These are phyloP conservation scores for Neotoma lepida DNA, from an alignment of 2,113 vertebrate genomes.

Conservation along the genomic window DNA sequence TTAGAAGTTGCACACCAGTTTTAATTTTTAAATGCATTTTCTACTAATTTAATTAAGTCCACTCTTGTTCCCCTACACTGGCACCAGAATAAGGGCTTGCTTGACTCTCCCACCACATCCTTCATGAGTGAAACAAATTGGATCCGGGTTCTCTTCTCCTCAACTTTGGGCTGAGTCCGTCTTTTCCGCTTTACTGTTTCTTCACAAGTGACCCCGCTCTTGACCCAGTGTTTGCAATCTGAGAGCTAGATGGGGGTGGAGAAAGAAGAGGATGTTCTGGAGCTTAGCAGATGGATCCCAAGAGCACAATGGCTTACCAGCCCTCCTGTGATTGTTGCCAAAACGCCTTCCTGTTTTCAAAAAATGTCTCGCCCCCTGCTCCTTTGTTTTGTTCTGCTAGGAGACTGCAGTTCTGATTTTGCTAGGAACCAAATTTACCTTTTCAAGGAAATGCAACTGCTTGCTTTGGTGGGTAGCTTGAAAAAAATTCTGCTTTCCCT, in stretches of 20 bases:
- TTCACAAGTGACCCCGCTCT: slow-evolving; percentile 64
- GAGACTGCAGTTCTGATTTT: slow-evolving; percentile 69
- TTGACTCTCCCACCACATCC: slow-evolving; percentile 37
- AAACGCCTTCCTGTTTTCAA: slow-evolving; percentile 79
- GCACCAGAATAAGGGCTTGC: slow-evolving; percentile 33
- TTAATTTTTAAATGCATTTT: slow-evolving; percentile 63
- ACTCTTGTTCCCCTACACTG: background rate
- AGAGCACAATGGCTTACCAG: slow-evolving; percentile 73
- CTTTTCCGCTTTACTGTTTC: slow-evolving; percentile 59
- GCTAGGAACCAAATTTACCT: slow-evolving; percentile 62
- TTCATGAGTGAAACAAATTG: slow-evolving; percentile 62
- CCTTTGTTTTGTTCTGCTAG: slow-evolving; percentile 75
- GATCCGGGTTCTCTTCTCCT: slow-evolving; percentile 28
- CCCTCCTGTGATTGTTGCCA: slow-evolving; percentile 71
- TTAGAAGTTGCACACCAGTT: slow-evolving; percentile 54
- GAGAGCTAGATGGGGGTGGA: slow-evolving; percentile 67
- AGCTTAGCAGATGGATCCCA: slow-evolving; percentile 76
- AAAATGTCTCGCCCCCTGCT: slow-evolving; percentile 69
- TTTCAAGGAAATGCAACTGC: slow-evolving; percentile 76
- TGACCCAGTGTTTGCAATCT: slow-evolving; percentile 68
- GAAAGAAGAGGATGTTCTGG: slow-evolving; percentile 66
- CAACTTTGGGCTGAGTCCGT: slow-evolving; percentile 56
- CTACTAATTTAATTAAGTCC: slow-evolving; percentile 63
- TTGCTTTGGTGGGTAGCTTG: slow-evolving; percentile 64
- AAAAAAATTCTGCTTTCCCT: slow-evolving; percentile 35